These are phyloP conservation scores for Amia ocellicauda DNA, from an alignment of 2,113 vertebrate species.

Conservation along the genomic window DNA sequence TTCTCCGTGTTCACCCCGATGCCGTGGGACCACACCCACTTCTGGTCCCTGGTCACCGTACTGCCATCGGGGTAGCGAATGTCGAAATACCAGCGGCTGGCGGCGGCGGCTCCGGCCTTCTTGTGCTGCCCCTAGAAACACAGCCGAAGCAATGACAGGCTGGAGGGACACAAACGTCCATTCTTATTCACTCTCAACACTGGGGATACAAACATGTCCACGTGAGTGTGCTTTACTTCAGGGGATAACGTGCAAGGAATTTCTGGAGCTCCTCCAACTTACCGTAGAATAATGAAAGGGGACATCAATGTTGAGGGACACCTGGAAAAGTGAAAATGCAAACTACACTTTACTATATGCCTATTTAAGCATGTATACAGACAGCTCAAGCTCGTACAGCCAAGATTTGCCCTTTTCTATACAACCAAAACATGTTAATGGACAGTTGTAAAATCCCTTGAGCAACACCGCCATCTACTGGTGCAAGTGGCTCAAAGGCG, in stretches of 20 bases:
- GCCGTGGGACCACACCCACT: conserved; percentile 9
- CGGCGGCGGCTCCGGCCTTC: background rate
- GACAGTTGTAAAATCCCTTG: too few relatives aligned
- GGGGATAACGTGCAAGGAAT: too few relatives aligned
- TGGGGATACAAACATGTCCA: too few relatives aligned
- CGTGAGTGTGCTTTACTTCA: too few relatives aligned
- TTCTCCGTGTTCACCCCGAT: background rate
- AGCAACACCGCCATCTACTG: too few relatives aligned
- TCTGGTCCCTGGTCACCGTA: background rate
- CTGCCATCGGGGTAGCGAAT: background rate
- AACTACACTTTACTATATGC: too few relatives aligned
- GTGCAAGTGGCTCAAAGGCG: too few relatives aligned
- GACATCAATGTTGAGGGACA: background rate
- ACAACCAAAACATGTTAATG: too few relatives aligned
- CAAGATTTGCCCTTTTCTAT: too few relatives aligned
- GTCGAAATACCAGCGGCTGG: conserved; percentile 10
- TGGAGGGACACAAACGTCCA: background rate
- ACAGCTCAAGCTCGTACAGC: too few relatives aligned
- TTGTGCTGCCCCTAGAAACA: background rate
- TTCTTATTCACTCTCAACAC: too few relatives aligned
- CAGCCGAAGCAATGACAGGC: background rate
- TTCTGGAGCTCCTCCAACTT: background rate
- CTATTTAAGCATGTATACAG: too few relatives aligned
- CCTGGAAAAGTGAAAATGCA: background rate
- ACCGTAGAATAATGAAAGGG: background rate